Conservation (phyloP, 2,113 vertebrate species). For the Capra hircus region DNA sequence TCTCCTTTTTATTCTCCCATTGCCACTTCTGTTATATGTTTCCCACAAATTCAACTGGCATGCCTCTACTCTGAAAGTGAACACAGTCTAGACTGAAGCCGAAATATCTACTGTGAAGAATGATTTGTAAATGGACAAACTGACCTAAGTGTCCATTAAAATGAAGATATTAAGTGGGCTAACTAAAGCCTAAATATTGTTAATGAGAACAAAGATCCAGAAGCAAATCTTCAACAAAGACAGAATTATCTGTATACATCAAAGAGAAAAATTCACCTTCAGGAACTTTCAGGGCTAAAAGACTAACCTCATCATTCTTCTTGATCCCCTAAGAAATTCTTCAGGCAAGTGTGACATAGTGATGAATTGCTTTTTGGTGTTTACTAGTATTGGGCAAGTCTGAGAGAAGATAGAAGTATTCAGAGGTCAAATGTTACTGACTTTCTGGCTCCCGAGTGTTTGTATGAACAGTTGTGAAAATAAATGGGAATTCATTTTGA, state of each 20-base stretch:
- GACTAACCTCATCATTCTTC: slow-evolving; percentile 44
- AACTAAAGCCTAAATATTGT: not conserved
- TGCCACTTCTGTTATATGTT: not conserved
- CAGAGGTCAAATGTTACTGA: slow-evolving; percentile 45
- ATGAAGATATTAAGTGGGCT: too few species aligned
- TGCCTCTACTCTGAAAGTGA: not conserved
- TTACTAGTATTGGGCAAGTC: slow-evolving; percentile 34
- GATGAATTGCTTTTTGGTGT: slow-evolving; percentile 36
- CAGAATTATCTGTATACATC: not conserved
- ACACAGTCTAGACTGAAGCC: not conserved
- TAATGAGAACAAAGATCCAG: not conserved
- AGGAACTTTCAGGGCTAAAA: not conserved
- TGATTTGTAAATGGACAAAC: not conserved
- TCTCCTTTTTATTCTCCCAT: not conserved
- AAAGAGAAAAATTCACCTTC: slow-evolving; percentile 4
- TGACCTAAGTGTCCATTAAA: not conserved
- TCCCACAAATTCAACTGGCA: rapidly evolving
- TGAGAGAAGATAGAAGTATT: slow-evolving; percentile 48
- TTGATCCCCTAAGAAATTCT: slow-evolving; percentile 42
- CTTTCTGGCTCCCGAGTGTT: not conserved
- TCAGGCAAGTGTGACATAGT: slow-evolving; percentile 23
- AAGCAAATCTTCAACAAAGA: not conserved
- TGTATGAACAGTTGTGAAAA: not conserved
- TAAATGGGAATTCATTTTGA: slow-evolving; percentile 8
- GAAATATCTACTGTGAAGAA: not conserved